These are phyloP conservation scores for Saccopteryx bilineata DNA, from an alignment of 2,113 vertebrate genomes.

Conservation along the genomic window DNA sequence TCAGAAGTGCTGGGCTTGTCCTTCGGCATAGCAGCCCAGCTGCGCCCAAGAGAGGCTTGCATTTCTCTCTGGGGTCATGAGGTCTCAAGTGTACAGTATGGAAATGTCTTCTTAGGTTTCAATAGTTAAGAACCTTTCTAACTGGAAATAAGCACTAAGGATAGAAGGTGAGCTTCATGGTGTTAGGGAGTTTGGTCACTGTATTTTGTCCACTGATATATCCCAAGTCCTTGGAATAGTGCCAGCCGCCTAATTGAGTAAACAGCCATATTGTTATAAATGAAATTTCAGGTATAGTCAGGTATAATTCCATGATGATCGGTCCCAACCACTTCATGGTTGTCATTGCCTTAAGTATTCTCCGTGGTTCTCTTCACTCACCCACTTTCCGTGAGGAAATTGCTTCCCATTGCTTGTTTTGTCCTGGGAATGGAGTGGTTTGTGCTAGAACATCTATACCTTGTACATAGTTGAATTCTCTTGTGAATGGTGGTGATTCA, in stretches of 20 bases:
- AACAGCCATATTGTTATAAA: neutral
- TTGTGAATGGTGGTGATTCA: neutral
- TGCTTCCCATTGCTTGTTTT: neutral
- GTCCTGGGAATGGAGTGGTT: neutral
- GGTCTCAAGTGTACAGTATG: neutral
- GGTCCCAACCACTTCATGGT: neutral
- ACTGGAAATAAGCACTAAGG: neutral
- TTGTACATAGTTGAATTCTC: neutral
- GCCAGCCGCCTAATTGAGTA: neutral
- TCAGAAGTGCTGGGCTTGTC: slow-evolving; percentile 29
- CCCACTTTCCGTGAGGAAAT: neutral
- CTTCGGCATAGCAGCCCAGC: neutral
- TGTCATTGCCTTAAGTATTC: neutral
- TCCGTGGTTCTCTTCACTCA: neutral
- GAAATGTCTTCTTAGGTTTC: neutral
- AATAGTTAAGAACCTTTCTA: neutral
- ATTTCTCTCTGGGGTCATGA: neutral
- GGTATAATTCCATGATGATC: neutral
- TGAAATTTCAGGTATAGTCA: neutral
- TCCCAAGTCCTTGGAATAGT: neutral
- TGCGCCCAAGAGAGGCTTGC: neutral
- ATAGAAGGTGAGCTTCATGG: neutral
- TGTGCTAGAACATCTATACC: neutral
- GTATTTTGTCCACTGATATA: neutral
- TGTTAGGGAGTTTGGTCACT: neutral